Conservation (phyloP, 2,888 invertebrate species). For the Watsonalla binaria region DNA sequence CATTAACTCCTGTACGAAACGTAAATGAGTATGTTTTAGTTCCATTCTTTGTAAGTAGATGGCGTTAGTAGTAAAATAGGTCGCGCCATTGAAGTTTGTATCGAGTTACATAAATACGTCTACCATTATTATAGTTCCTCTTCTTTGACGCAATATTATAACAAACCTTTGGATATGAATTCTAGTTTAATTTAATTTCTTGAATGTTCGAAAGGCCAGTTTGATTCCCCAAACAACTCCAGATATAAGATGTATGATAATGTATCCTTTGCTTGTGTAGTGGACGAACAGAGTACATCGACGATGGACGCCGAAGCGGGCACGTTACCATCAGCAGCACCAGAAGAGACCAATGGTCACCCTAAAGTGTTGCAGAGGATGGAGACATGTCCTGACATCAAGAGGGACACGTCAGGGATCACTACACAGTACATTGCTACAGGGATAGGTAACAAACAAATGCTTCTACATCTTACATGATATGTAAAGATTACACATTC, state of each 20-base stretch:
- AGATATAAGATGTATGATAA: not conserved
- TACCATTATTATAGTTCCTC: too few species aligned
- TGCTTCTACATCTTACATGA: not conserved
- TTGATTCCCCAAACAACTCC: too few species aligned
- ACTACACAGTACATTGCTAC: constrained; percentile 71
- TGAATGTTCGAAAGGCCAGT: too few species aligned
- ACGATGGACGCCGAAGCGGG: constrained; percentile 27
- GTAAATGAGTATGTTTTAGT: too few species aligned
- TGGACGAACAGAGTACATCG: constrained; percentile 38
- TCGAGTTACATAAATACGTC: too few species aligned
- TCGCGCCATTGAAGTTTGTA: too few species aligned
- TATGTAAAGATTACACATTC: constrained; percentile 2
- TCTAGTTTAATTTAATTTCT: too few species aligned
- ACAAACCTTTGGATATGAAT: too few species aligned
- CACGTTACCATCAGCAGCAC: constrained; percentile 13
- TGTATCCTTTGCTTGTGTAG: constrained; percentile 13
- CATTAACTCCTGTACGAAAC: too few species aligned
- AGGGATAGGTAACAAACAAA: constrained; percentile 53
- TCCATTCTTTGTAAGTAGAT: too few species aligned
- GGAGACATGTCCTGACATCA: constrained; percentile 69
- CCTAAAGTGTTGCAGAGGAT: constrained; percentile 48
- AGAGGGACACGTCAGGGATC: constrained; percentile 65
- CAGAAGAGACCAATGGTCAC: constrained; percentile 37
- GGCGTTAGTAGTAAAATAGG: too few species aligned
- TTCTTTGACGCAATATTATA: too few species aligned